Conservation (phyloP, 2,797 vertebrate species). For the Syngnathus rostellatus region DNA sequence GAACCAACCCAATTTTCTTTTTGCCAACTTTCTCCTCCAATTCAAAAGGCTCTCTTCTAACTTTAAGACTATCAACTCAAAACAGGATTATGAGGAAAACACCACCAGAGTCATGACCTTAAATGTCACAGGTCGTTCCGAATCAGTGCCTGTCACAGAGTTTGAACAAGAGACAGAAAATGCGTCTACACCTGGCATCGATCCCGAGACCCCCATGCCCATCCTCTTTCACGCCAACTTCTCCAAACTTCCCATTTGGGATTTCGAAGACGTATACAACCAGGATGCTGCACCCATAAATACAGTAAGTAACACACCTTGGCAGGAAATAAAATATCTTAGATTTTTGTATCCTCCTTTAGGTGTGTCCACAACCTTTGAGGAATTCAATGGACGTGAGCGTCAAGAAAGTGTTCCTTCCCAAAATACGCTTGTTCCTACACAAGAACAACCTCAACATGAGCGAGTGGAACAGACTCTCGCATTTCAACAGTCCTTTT, state of each 20-base stretch:
- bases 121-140: background rate
- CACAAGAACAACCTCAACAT: slow-evolving; percentile 64
- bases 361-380: slow-evolving; percentile 77
- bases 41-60: slow-evolving; percentile 10
- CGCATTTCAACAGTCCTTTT: slow-evolving; percentile 78
- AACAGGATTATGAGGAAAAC: background rate
- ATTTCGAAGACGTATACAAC: slow-evolving; percentile 62
- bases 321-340: background rate
- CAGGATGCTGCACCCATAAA: slow-evolving; percentile 21
- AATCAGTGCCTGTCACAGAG: no score
- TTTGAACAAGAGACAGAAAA: background rate
- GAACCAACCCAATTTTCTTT: no score
- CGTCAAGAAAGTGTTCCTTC: slow-evolving; percentile 68
- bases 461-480: slow-evolving; percentile 77
- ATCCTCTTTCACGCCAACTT: slow-evolving; percentile 29
- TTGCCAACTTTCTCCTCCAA: no score
- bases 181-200: fast-evolving
- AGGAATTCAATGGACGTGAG: slow-evolving; percentile 58
- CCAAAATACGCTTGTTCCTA: slow-evolving; percentile 74
- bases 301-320: background rate
- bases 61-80: background rate
- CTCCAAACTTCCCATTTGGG: slow-evolving; percentile 50
- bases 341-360: background rate
- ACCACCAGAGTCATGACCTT: background rate
- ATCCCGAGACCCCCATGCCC: slow-evolving; percentile 36